These are phyloP conservation scores for Pandemis heparana DNA, from an alignment of 2,888 invertebrate species.

Conservation along the genomic window DNA sequence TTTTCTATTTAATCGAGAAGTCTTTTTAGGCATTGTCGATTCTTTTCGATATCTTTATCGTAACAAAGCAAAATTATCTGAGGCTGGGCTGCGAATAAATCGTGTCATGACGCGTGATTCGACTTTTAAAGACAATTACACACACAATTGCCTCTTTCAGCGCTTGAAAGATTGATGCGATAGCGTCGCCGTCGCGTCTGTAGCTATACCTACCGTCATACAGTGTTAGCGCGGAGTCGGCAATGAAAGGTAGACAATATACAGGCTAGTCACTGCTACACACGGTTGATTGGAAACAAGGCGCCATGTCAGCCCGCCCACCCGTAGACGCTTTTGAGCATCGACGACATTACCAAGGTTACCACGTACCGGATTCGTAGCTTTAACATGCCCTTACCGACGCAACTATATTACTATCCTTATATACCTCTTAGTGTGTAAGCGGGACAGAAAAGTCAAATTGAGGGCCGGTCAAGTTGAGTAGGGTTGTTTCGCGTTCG, in stretches of 20 bases:
- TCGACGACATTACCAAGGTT: conserved; percentile 9
- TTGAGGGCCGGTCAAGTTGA: neutral
- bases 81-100: conserved; percentile 1
- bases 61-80: neutral
- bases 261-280: conserved; percentile 15
- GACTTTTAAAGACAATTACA: conserved; percentile 31
- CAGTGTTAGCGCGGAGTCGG: neutral
- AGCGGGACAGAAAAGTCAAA: neutral
- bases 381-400: neutral
- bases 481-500: conserved; percentile 11
- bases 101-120: conserved; percentile 21
- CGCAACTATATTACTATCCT: conserved; percentile 1
- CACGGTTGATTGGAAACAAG: conserved; percentile 38
- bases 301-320: conserved; percentile 40
- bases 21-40: neutral
- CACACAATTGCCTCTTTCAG: conserved; percentile 19
- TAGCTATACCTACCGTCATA: neutral
- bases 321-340: conserved; percentile 17
- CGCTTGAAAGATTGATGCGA: conserved; percentile 35
- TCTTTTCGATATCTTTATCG: neutral
- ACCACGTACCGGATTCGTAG: conserved; percentile 10
- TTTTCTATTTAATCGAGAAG: neutral
- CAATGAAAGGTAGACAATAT: conserved; percentile 24
- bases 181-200: conserved; percentile 15
- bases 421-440: neutral